Evolutionary conservation across 2,113 vertebrate genomes (phyloP).

Genomic region (Collichthys lucidus): DNA sequence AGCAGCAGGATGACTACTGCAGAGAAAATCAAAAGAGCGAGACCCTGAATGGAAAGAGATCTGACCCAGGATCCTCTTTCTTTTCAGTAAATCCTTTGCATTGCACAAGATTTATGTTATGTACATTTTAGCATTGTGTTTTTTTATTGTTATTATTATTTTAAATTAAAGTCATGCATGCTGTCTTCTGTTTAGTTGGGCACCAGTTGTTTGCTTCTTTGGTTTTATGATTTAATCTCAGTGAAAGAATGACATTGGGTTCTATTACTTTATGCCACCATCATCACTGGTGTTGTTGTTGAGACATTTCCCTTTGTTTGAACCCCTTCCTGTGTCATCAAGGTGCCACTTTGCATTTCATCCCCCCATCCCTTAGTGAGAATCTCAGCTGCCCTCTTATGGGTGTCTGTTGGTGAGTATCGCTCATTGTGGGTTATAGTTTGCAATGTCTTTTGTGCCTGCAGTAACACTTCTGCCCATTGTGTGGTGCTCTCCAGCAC

Average conservation of each 20-base stretch:
- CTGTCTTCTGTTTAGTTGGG: slow-evolving; percentile 44
- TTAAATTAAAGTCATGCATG: slow-evolving; percentile 41
- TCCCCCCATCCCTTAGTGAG: slow-evolving; percentile 81
- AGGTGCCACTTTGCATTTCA: slow-evolving; percentile 83
- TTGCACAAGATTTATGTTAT: slow-evolving; percentile 30
- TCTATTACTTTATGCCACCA: slow-evolving; percentile 69
- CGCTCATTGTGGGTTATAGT: slow-evolving; percentile 69
- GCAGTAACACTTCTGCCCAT: slow-evolving; percentile 73
- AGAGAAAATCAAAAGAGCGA: slow-evolving; percentile 17
- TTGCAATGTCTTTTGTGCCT: slow-evolving; percentile 69
- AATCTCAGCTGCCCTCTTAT: slow-evolving; percentile 77
- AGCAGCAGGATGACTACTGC: slow-evolving; percentile 27
- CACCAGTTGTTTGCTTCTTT: slow-evolving; percentile 36
- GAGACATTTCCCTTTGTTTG: slow-evolving; percentile 79
- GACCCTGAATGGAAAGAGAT: slow-evolving; percentile 32
- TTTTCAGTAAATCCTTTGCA: slow-evolving; percentile 16
- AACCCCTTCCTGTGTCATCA: slow-evolving; percentile 80
- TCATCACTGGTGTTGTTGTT: slow-evolving; percentile 79
- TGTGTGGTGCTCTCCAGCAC: slow-evolving; percentile 72
- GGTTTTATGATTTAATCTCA: slow-evolving; percentile 31
- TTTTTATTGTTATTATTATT: slow-evolving; percentile 2
- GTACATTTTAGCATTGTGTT: slow-evolving; percentile 12
- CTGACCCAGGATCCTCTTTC: not conserved
- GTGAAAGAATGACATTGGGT: slow-evolving; percentile 41
- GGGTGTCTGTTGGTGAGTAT: slow-evolving; percentile 81